Conservation (phyloP, 2,797 vertebrate genomes). For the Falco peregrinus region DNA sequence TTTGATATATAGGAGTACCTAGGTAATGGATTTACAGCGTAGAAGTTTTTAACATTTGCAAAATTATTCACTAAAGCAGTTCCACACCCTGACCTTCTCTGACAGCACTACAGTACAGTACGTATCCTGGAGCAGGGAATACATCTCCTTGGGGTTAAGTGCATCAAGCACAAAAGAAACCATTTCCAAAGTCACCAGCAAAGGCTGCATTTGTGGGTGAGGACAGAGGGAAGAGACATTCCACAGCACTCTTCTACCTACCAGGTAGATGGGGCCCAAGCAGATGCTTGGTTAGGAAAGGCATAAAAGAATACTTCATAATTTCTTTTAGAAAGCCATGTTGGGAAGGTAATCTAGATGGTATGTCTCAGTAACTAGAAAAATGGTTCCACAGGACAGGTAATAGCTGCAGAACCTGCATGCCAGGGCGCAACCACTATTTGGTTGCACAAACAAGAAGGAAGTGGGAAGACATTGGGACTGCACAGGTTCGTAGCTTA, state of each 20-base stretch:
- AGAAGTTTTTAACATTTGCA: neutral
- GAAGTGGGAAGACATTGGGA: neutral
- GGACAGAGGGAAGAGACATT: neutral
- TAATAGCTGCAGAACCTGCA: neutral
- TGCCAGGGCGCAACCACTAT: neutral
- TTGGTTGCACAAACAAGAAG: no score
- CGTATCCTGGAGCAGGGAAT: neutral
- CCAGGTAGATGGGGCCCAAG: neutral
- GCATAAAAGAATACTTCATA: neutral
- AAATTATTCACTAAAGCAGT: neutral
- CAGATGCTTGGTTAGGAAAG: neutral
- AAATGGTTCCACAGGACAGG: neutral
- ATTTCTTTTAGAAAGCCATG: neutral
- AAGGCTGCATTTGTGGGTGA: neutral
- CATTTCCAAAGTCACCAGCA: neutral
- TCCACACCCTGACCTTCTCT: neutral
- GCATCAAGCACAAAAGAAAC: neutral
- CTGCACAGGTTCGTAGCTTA: neutral
- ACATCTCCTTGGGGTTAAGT: neutral
- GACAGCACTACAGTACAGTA: neutral
- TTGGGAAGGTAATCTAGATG: neutral
- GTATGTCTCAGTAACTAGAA: neutral
- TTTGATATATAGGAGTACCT: neutral
- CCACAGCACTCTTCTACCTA: neutral
- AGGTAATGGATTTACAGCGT: neutral